Evolutionary conservation across 2,888 invertebrate genomes (phyloP).

Genomic region (Plagiodera versicolora): DNA sequence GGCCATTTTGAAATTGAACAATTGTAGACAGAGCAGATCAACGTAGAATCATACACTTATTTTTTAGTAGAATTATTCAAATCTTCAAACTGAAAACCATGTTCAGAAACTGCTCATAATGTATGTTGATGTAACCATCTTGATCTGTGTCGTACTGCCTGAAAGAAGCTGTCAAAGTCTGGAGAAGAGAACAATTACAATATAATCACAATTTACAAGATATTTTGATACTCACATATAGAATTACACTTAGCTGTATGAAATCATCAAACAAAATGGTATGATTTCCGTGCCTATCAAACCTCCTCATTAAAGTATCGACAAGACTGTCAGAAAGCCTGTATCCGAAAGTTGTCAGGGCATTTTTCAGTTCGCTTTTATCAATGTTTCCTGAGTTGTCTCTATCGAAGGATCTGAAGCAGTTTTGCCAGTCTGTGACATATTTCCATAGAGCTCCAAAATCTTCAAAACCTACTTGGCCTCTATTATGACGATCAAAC

Average conservation of each 20-base stretch:
- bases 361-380: conserved; percentile 81
- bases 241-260: conserved; percentile 91
- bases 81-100: conserved; percentile 85
- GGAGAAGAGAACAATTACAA: conserved; percentile 35
- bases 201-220: not conserved
- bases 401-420: conserved; percentile 90
- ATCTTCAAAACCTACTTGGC: conserved; percentile 91
- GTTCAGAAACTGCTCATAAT: conserved; percentile 92
- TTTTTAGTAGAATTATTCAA: no score
- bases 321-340: conserved; percentile 81
- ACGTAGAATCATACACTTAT: no score
- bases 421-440: conserved; percentile 96
- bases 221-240: conserved; percentile 73
- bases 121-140: conserved; percentile 93
- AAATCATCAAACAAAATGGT: conserved; percentile 97
- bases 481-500: conserved; percentile 90
- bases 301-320: conserved; percentile 82
- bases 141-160: conserved; percentile 86
- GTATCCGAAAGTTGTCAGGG: conserved; percentile 88
- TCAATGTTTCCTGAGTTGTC: conserved; percentile 95
- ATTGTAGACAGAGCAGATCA: no score
- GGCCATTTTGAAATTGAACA: not conserved
- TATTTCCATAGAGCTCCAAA: conserved; percentile 97
- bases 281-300: conserved; percentile 86
- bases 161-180: conserved; percentile 89